Evolutionary conservation across 2,797 vertebrate genomes (phyloP), one percentile per base, ranked within the genome.

Genomic region (Astyanax mexicanus): DNA sequence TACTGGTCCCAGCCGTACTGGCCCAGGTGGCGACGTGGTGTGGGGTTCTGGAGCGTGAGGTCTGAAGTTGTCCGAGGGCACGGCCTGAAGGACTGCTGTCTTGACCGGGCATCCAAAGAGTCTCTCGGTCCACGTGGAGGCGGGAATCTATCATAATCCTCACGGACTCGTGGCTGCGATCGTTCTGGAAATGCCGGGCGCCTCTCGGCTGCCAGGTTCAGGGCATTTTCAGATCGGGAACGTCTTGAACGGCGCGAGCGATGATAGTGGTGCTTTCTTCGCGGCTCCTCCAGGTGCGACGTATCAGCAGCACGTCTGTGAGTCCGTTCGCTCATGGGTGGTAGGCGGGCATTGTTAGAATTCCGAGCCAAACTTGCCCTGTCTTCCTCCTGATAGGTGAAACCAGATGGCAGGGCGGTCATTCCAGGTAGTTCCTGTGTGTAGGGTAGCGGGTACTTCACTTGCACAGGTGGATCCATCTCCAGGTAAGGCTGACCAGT

Each of bases 1-100:
- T 93, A 92, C 77, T 93, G 91, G 0, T 97, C 91, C 93, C 93
- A 94, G 17, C 94, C 97, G 25, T 95, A 95, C 78, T 93, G 94
- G 64, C 90, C 92, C 47, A 82, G 80, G 77, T 87, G 91, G 0
- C 94, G 92, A 72, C 94, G 91, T 0, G 92, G 92, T 6, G 94
- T 91, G 4, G 96, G 95, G 83, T 98, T 98, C 91, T 99, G 98
- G 82, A 99, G 89, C 0, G 96, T 96, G 35, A 99, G 92, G 85
- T 99, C 97, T 0, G 98, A 99, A 47, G 97, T 98, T 49, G 98
- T 99, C 84, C 98, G 92, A 6, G 97, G 97, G 84, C 96, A 99
- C 83, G 93, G 95, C 80, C 96, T 88, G 3, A 96, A 98, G 75
- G 91, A 88, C 57, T 96, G 96, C 74, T 95, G 91, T 64, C 93